Percentiles rank a stretch among this genome's conserved stretches.
Conservation (phyloP, 2,888 invertebrate genomes). For the Andrena fulva region DNA sequence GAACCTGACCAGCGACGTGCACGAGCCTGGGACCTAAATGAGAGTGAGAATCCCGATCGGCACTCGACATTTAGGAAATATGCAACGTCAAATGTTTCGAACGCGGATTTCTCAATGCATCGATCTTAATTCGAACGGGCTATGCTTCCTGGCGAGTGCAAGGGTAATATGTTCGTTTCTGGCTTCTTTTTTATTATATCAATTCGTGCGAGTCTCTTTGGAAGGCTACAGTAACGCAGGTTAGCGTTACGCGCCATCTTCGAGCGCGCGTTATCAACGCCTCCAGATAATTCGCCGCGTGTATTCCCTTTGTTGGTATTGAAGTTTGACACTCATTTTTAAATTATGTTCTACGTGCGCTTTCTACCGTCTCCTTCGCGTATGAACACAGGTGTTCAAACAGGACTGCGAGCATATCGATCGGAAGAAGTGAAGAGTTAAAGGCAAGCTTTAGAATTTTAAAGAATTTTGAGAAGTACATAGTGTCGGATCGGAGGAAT, state of each 20-base stretch:
- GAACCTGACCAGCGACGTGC: background rate
- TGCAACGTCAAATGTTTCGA: background rate
- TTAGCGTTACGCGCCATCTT: conserved; percentile 31
- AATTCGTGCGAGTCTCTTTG: background rate
- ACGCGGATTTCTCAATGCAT: background rate
- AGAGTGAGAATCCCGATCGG: background rate
- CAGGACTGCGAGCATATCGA: no score
- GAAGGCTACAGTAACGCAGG: background rate
- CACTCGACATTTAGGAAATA: background rate
- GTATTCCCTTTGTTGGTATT: background rate
- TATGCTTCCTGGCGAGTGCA: background rate
- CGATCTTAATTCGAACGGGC: background rate
- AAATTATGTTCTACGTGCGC: no score
- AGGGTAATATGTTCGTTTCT: background rate
- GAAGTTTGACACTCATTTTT: background rate
- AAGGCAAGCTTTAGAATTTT: no score
- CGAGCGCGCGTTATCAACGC: background rate
- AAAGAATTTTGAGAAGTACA: no score
- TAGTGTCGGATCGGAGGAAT: no score
- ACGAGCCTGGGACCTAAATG: background rate
- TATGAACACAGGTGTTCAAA: no score
- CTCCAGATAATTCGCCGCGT: background rate
- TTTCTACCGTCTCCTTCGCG: no score
- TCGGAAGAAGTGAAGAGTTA: no score
- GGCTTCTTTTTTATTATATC: background rate